Percentiles rank a stretch among this genome's conserved stretches.
These are phyloP conservation scores for Pachyramphus minor DNA, from an alignment of 2,113 vertebrate genomes.

Conservation along the genomic window DNA sequence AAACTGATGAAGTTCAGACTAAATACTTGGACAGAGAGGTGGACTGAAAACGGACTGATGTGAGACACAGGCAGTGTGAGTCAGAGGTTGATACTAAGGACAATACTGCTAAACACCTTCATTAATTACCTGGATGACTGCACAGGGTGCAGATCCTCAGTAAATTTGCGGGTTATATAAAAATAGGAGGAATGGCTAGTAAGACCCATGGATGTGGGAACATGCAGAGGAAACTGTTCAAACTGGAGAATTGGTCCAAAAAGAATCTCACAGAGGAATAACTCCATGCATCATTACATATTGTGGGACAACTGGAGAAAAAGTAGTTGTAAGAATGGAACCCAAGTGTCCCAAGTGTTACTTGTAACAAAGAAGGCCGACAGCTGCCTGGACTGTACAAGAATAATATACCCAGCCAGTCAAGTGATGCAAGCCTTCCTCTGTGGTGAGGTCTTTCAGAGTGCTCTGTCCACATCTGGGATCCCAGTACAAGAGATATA, in stretches of 20 bases:
- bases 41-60: background rate
- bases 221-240: background rate
- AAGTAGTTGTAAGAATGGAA: background rate
- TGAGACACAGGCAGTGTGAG: background rate
- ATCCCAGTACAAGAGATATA: background rate
- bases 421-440: background rate
- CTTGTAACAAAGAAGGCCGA: background rate
- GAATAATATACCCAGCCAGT: background rate
- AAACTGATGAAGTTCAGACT: background rate
- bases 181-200: background rate
- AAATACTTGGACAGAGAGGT: background rate
- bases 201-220: background rate
- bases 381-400: background rate
- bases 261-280: background rate
- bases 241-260: background rate
- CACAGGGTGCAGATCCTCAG: background rate
- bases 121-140: background rate
- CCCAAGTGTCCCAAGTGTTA: background rate
- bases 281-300: background rate
- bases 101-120: background rate
- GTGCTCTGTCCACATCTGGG: background rate
- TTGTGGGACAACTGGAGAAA: background rate
- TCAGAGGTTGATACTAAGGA: background rate
- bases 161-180: background rate
- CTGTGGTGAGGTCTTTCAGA: background rate